Conservation (phyloP, 2,113 vertebrate genomes). For the Callipepla squamata region DNA sequence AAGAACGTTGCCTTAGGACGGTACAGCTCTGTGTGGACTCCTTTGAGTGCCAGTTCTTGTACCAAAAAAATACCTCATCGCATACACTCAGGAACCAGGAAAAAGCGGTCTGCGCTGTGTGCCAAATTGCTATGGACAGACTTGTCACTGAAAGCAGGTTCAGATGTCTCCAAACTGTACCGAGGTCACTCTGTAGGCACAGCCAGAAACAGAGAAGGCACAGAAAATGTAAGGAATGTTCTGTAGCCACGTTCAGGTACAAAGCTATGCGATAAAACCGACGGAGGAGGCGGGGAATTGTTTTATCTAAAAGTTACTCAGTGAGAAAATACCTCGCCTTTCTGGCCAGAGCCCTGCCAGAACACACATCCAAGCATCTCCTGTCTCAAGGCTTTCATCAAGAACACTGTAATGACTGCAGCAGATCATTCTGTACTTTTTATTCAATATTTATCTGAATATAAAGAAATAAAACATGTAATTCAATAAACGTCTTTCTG, state of each 20-base stretch:
- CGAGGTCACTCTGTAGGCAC: not conserved
- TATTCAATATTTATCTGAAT: constrained; percentile 59
- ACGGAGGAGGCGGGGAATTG: not conserved
- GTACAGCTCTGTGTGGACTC: not conserved
- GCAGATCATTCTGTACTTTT: constrained; percentile 9
- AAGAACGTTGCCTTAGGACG: not conserved
- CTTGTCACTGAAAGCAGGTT: not conserved
- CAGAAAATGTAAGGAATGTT: accelerated
- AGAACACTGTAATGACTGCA: not conserved
- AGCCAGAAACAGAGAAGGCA: not conserved
- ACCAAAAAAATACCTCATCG: constrained; percentile 30
- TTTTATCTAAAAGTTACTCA: not conserved
- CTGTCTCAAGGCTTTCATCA: not conserved
- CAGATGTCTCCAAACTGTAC: accelerated
- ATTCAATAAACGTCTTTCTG: not conserved
- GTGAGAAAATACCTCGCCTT: not conserved
- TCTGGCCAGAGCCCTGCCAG: not conserved
- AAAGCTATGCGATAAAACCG: not conserved
- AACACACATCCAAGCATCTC: not conserved
- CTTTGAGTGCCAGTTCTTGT: constrained; percentile 25
- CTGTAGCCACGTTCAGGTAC: not conserved
- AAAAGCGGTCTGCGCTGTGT: not conserved
- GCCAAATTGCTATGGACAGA: accelerated
- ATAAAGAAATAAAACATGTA: constrained; percentile 52
- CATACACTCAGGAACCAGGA: not conserved